Evolutionary conservation across 1,140 invertebrate species (phyloP), one percentile per base, ranked within the genome.

Genomic region (Cotesia glomerata): DNA sequence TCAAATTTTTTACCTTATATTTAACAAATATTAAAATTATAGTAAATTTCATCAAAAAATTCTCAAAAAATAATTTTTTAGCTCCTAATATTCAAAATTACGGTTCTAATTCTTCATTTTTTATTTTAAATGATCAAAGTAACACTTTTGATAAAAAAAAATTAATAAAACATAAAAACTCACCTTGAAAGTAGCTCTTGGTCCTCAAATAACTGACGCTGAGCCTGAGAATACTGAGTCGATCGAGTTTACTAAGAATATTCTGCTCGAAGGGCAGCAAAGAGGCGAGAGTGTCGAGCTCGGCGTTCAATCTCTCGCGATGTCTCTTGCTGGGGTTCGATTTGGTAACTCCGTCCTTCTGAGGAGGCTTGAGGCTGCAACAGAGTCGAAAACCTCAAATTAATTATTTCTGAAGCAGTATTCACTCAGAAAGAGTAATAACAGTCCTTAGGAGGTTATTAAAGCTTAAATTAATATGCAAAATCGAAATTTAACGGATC

Each of bases 131-230:
- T 18, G 2, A 0, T 18, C 18, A 18, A 18, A 18, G 18, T 0
- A 18, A 1, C 18, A 18, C 18, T 18, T 18, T 18, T 2, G 18
- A 32, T 5, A 9, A 63, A 26, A n/a, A 52, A 11, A 0, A 36
- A 64, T 49, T 51, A 9, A 51, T 14, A 62, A 32, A 59, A 59
- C 26, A 9, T 7, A 18, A 65, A 16, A 13, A 84, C 91, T 91
- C 88, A 99, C 98, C 96, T 95, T 98, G 97, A 89, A 99, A 99
- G 89, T 99, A 99, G 87, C 96, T 98, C 90, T 99, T 99, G 79
- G 97, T 99, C 75, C 97, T 91, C 75, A 99, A 92, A 87, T 99
- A 99, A 88, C 96, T 97, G 86, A 99, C 98, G 65, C 97, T 97
- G 68, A 99, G 92, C 80, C 98, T 90, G 69, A 99, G 91, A 78